phyloP scores from a whole-genome alignment of 2,113 vertebrate species.

The Gymnogyps californianus region DNA sequence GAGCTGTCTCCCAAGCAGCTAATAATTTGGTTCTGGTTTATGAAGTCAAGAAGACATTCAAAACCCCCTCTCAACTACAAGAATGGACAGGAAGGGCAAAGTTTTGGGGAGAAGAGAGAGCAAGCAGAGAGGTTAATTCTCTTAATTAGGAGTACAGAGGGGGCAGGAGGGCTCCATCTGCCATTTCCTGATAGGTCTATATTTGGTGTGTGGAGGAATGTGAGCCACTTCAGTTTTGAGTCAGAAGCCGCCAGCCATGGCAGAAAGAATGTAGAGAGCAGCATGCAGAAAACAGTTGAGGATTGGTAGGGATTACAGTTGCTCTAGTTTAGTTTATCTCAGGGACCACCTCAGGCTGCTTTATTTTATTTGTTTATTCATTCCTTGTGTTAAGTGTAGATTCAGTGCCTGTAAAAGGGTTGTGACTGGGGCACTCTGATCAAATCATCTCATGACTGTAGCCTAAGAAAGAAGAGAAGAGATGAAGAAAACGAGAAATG shows the following conservation, averaged over 20 bases:
- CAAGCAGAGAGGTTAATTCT: neutral
- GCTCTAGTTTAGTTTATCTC: neutral
- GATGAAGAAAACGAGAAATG: neutral
- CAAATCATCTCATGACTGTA: neutral
- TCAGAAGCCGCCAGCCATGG: neutral
- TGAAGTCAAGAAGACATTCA: neutral
- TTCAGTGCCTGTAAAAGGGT: neutral
- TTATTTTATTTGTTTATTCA: neutral
- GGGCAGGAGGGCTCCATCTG: neutral
- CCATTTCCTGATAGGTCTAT: neutral
- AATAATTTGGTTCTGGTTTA: neutral
- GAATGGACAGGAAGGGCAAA: neutral
- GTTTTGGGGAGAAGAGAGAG: neutral
- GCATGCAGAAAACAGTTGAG: neutral
- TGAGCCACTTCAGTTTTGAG: neutral
- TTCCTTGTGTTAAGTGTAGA: neutral
- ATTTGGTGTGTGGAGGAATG: neutral
- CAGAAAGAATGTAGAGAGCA: neutral
- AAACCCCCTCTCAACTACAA: neutral
- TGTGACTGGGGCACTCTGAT: neutral
- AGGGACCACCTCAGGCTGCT: neutral
- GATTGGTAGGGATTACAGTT: neutral
- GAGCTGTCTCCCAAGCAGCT: neutral
- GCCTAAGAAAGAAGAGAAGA: neutral
- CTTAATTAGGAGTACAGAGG: neutral